Conservation (phyloP, 2,113 vertebrate genomes). For the Willisornis vidua region DNA sequence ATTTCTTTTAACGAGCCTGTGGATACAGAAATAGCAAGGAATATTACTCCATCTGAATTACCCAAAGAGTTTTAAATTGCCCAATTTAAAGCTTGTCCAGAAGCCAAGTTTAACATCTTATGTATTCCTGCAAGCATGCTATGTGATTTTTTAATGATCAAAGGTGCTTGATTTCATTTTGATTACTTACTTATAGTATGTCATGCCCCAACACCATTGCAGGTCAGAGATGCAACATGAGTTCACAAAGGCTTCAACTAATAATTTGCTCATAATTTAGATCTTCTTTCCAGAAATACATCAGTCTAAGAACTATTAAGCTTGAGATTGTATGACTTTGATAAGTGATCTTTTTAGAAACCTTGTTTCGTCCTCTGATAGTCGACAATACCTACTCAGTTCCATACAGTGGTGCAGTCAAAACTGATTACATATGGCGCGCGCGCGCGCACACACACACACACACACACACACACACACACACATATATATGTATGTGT, state of each 20-base stretch:
- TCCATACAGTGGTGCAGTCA: neutral
- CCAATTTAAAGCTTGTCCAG: neutral
- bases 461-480: too few species aligned
- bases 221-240: neutral
- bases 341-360: neutral
- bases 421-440: rapidly evolving
- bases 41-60: neutral
- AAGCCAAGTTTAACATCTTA: slow-evolving; percentile 7
- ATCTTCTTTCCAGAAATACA: neutral
- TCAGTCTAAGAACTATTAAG: neutral
- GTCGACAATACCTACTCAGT: neutral
- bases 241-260: neutral
- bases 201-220: neutral
- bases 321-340: neutral
- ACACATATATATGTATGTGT: rapidly evolving
- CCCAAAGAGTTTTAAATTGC: neutral
- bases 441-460: too few species aligned
- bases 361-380: neutral
- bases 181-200: neutral
- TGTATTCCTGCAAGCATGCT: neutral
- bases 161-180: neutral
- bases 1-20: neutral
- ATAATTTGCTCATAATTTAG: neutral
- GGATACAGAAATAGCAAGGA: neutral
- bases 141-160: neutral